Conservation (phyloP, 2,113 vertebrate genomes). For the Larimichthys polyactis region DNA sequence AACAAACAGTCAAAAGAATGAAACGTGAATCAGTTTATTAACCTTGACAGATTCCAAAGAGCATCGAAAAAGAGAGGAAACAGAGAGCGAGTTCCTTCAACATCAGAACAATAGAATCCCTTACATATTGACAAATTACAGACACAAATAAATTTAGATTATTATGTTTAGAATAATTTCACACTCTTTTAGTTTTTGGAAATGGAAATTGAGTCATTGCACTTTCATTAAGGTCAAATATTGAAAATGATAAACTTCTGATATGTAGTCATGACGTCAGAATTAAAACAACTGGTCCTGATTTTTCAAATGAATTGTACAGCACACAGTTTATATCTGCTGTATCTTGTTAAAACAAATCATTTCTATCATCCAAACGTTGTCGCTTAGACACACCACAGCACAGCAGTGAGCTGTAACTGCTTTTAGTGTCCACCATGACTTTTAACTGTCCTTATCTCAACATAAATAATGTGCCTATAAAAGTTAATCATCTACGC, state of each 20-base stretch:
- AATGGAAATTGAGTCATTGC: conserved; percentile 75
- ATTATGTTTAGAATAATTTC: conserved; percentile 75
- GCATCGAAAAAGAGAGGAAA: conserved; percentile 35
- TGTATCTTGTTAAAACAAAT: conserved; percentile 48
- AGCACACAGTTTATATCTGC: neutral
- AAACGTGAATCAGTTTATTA: conserved; percentile 74
- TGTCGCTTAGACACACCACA: neutral
- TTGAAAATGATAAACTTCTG: conserved; percentile 26
- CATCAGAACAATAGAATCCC: conserved; percentile 68
- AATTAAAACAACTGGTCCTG: conserved; percentile 26
- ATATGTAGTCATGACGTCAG: conserved; percentile 20
- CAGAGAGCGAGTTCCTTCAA: conserved; percentile 44
- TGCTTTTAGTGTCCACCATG: conserved; percentile 57
- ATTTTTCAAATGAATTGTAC: conserved; percentile 10
- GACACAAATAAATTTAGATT: conserved; percentile 74
- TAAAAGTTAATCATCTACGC: conserved; percentile 84
- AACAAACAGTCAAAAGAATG: conserved; percentile 5
- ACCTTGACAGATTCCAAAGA: conserved; percentile 70
- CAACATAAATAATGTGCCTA: conserved; percentile 85
- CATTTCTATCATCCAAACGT: conserved; percentile 6
- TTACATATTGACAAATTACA: conserved; percentile 76
- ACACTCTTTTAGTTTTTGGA: conserved; percentile 39
- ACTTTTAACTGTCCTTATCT: conserved; percentile 82
- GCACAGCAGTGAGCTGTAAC: conserved; percentile 39
- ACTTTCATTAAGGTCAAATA: conserved; percentile 70